Evolutionary conservation across 2,888 invertebrate genomes (phyloP), one percentile per base, ranked within the genome.

Genomic region (Cremastinae sp.): DNA sequence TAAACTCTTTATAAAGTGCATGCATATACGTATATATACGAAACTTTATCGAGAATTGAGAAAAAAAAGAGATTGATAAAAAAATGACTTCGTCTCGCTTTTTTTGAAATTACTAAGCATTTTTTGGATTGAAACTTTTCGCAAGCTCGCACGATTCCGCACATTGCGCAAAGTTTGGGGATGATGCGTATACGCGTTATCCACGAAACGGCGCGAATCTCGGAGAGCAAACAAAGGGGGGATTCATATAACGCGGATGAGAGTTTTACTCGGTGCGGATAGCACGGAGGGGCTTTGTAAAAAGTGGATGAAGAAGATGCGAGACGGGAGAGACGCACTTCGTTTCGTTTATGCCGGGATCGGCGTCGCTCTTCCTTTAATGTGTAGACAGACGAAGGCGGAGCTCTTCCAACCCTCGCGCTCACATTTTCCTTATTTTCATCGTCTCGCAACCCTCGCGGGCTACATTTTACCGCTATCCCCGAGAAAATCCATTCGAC

Each of bases 161-260:
- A 62, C 28, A 59, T 43, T 34, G 20, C 2, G 16, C 10, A 10
- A 38, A 38, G 12, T 28, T 61, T 38, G 45, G 49, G 41, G 43
- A 18, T 22, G 66, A 62, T 62, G 64, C 47, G 61, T 69, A 71
- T 72, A 59, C 70, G 72, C 56, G 75, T 80, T 81, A 79, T 79
- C 69, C 38, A 69, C 61, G 68, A 65, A 70, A 72, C 47, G 73
- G 66, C 58, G 74, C 36, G 74, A 79, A 73, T 53, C 75, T 69
- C 64, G 61, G 45, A 68, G 34, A 73, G 76, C 73, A 81, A 81
- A 81, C 76, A 81, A 80, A 80, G 74, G 79, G 75, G 74, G 22
- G 43, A 47, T 74, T 9, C 61, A 49, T 65, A 51, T 49, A 74
- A 70, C 65, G 77, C 49, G 41, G 54, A 71, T 64, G 62, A 47